Conservation (phyloP, 2,888 invertebrate species). For the Ophioninae sp. region DNA sequence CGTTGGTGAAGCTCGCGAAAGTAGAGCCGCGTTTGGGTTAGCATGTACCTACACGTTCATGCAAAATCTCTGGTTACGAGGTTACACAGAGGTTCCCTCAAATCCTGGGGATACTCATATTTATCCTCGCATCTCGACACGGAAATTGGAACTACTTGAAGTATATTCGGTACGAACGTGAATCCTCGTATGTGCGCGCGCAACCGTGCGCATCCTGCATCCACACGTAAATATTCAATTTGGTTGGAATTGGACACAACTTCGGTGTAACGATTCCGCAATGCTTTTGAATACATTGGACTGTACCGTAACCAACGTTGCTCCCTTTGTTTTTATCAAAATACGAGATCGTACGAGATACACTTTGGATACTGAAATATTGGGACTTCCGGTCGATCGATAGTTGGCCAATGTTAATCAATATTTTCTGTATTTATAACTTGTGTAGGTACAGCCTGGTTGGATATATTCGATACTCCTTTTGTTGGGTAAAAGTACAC, state of each 20-base stretch:
- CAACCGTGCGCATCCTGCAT: slow-evolving; percentile 5
- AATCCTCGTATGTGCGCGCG: slow-evolving; percentile 25
- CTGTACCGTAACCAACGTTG: background rate
- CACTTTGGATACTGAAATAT: background rate
- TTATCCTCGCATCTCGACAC: slow-evolving; percentile 62
- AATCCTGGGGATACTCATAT: slow-evolving; percentile 62
- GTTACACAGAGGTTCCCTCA: slow-evolving; percentile 41
- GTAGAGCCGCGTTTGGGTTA: slow-evolving; percentile 30
- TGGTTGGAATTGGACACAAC: slow-evolving; percentile 53
- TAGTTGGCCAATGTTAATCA: background rate
- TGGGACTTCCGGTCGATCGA: background rate
- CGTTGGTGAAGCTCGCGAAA: slow-evolving; percentile 41
- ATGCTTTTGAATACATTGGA: slow-evolving; percentile 50
- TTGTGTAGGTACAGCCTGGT: background rate
- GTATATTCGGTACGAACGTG: slow-evolving; percentile 52
- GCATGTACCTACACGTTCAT: background rate
- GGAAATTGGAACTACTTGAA: slow-evolving; percentile 71
- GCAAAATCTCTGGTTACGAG: slow-evolving; percentile 37
- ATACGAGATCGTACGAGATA: background rate
- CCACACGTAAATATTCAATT: slow-evolving; percentile 50
- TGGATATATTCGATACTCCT: no score
- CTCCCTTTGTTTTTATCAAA: background rate
- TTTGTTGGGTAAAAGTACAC: no score
- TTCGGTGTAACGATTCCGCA: slow-evolving; percentile 47
- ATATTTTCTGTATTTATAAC: background rate